Conservation (phyloP, 2,888 invertebrate genomes). For the Zaprionus obscuricornis region DNA sequence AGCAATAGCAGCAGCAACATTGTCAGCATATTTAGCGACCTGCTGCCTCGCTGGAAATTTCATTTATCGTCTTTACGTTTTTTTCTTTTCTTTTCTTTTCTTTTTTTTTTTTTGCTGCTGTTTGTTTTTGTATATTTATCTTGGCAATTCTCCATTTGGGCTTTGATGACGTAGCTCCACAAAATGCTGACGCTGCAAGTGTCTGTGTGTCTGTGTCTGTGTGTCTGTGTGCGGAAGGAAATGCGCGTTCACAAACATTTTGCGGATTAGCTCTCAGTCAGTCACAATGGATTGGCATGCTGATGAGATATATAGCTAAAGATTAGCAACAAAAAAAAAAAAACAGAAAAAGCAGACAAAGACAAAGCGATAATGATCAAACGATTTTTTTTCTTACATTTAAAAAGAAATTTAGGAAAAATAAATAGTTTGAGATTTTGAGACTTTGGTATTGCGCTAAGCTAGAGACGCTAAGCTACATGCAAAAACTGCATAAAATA, state of each 20-base stretch:
- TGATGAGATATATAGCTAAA: slow-evolving; percentile 25
- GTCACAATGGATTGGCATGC: slow-evolving; percentile 17
- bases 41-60: slow-evolving; percentile 61
- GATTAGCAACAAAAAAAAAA: slow-evolving; percentile 20
- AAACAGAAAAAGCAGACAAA: slow-evolving; percentile 4
- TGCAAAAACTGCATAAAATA: too few relatives aligned
- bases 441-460: too few relatives aligned
- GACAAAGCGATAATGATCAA: too few relatives aligned
- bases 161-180: slow-evolving; percentile 48
- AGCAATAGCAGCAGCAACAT: slow-evolving; percentile 21
- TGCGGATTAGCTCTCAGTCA: slow-evolving; percentile 46
- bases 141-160: slow-evolving; percentile 50
- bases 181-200: slow-evolving; percentile 59
- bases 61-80: slow-evolving; percentile 22
- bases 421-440: too few relatives aligned
- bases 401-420: too few relatives aligned
- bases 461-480: too few relatives aligned
- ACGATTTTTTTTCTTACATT: too few relatives aligned
- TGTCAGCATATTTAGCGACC: slow-evolving; percentile 49
- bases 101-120: not conserved
- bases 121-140: slow-evolving; percentile 46
- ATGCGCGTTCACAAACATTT: slow-evolving; percentile 55
- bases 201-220: too few relatives aligned
- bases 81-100: too few relatives aligned
- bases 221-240: too few relatives aligned